phyloP scores from a whole-genome alignment of 30 jellyfish, hydroid and myxozoan species.

The Aurelia aurita region DNA sequence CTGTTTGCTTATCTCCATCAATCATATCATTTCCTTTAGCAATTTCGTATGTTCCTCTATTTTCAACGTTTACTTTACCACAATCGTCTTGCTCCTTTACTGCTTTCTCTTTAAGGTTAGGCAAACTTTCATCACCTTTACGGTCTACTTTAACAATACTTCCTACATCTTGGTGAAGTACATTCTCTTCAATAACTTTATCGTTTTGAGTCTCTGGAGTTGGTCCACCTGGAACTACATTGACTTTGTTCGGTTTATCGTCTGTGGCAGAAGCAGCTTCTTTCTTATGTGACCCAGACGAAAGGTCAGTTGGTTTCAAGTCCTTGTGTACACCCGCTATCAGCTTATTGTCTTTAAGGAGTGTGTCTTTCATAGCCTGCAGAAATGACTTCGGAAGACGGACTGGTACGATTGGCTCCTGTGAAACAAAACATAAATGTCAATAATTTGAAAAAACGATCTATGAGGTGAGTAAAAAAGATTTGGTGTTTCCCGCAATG shows the following conservation, averaged over 20 bases:
- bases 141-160: background rate
- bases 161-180: too few species aligned
- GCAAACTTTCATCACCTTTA: background rate
- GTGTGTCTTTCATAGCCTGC: conserved; percentile 89
- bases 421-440: background rate
- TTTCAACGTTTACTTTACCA: background rate
- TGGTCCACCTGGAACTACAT: too few species aligned
- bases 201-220: too few species aligned
- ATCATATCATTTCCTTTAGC: background rate
- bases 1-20: background rate
- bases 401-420: conserved; percentile 88
- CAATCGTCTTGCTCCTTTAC: background rate
- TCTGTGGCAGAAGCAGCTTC: background rate
- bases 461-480: too few species aligned
- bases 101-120: background rate
- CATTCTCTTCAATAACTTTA: too few species aligned
- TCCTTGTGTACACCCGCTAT: conserved; percentile 9
- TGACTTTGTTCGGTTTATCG: too few species aligned
- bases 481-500: too few species aligned
- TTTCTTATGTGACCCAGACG: background rate
- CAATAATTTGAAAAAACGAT: too few species aligned
- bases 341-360: conserved; percentile 64
- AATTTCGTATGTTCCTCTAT: background rate
- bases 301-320: background rate
- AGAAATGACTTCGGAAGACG: conserved; percentile 86